Conservation (phyloP, 2,797 vertebrate species). For the Sebastes itinus region DNA sequence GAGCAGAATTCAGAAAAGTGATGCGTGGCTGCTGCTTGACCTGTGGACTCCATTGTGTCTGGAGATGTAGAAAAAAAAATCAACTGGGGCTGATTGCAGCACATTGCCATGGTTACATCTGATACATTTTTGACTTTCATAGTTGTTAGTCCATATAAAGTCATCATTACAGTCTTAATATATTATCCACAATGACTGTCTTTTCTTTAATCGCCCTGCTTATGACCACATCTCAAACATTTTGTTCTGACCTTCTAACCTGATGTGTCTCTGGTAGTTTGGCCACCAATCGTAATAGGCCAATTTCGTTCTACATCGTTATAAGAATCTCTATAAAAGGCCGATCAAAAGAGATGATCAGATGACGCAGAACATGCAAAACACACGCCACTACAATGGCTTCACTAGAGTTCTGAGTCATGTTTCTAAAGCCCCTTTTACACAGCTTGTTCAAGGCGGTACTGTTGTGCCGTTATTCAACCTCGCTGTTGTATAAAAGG, state of each 20-base stretch:
- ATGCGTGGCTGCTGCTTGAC: background rate
- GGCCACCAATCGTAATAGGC: no score
- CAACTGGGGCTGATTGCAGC: background rate
- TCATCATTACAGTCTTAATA: no score
- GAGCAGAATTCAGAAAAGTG: slow-evolving; percentile 22
- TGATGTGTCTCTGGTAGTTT: background rate
- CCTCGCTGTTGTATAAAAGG: no score
- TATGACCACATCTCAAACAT: background rate
- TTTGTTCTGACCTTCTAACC: background rate
- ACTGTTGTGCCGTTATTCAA: no score
- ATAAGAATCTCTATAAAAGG: background rate
- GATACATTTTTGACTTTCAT: background rate
- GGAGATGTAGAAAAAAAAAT: background rate
- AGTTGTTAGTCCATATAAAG: background rate
- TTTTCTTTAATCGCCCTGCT: background rate
- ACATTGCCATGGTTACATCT: background rate
- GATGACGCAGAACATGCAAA: no score
- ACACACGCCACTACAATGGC: no score
- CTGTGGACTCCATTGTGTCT: background rate
- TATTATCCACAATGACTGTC: no score
- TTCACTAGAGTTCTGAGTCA: no score
- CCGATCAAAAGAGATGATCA: no score
- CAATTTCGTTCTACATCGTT: no score
- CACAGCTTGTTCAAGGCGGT: no score
- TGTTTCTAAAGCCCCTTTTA: no score